phyloP scores from a whole-genome alignment of 2,797 vertebrate genomes.

The Sphenopsis melanotis region DNA sequence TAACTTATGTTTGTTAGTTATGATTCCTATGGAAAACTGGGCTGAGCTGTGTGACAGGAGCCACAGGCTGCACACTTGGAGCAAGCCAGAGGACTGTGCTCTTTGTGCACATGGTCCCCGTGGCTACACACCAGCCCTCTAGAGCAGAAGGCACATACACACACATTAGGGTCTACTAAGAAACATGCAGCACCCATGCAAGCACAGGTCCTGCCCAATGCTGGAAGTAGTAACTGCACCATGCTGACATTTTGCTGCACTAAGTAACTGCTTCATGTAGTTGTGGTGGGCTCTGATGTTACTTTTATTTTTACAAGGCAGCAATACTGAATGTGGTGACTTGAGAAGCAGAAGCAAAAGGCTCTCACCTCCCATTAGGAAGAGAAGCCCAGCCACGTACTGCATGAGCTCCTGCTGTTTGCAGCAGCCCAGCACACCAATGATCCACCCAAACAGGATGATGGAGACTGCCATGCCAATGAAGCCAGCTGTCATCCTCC shows the following conservation, averaged over 20 bases:
- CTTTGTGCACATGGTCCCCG: fast-evolving
- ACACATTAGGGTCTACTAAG: background rate
- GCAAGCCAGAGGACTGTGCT: background rate
- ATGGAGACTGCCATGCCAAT: slow-evolving; percentile 95
- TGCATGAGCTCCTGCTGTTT: slow-evolving; percentile 96
- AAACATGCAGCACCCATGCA: background rate
- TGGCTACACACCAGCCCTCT: background rate
- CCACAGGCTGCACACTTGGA: background rate
- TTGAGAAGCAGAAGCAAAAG: background rate
- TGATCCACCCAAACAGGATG: slow-evolving; percentile 93
- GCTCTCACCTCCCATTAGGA: slow-evolving; percentile 94
- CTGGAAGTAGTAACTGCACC: background rate
- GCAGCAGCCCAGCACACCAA: slow-evolving; percentile 92
- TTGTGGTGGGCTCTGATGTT: background rate
- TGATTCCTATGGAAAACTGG: background rate
- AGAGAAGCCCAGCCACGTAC: slow-evolving; percentile 93
- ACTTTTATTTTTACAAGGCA: background rate
- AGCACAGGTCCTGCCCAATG: background rate
- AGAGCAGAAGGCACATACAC: background rate
- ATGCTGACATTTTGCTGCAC: background rate
- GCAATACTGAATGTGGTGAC: background rate
- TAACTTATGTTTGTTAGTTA: background rate
- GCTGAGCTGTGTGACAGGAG: background rate
- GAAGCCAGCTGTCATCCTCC: slow-evolving; percentile 93
- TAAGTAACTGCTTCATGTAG: background rate